Conservation (phyloP, 2,888 invertebrate genomes). For the Athripsodes cinereus region DNA sequence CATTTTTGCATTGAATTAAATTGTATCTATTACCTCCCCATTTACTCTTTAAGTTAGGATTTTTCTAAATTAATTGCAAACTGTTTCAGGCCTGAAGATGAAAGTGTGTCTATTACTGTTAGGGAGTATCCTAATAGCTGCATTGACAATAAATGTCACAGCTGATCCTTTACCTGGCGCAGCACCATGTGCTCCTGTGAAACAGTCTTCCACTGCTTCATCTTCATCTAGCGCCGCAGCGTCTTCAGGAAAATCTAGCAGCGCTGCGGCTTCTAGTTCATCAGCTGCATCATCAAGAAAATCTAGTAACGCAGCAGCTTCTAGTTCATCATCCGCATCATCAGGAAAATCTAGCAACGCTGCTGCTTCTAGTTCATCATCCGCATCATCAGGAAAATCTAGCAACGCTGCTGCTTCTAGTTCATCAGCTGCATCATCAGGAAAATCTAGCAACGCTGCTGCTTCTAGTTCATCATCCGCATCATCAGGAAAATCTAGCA, state of each 20-base stretch:
- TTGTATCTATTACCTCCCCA: no score
- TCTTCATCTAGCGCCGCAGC: not conserved
- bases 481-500: not conserved
- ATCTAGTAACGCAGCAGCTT: not conserved
- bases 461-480: not conserved
- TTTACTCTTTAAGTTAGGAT: no score
- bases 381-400: not conserved
- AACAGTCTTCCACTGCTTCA: not conserved
- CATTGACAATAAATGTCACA: not conserved
- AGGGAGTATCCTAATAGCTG: not conserved
- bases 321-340: not conserved
- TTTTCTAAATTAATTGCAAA: no score
- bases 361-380: not conserved
- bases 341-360: no score
- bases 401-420: not conserved
- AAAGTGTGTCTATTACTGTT: not conserved
- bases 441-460: not conserved
- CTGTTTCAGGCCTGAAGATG: not conserved
- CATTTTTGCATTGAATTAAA: no score
- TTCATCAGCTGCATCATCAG: not conserved
- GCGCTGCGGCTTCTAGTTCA: not conserved
- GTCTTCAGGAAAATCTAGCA: not conserved
- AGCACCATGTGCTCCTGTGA: not conserved
- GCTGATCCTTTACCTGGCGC: not conserved
- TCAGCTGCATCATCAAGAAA: not conserved